phyloP scores from a whole-genome alignment of 2,797 vertebrate genomes.

The Lagocephalus sceleratus region DNA sequence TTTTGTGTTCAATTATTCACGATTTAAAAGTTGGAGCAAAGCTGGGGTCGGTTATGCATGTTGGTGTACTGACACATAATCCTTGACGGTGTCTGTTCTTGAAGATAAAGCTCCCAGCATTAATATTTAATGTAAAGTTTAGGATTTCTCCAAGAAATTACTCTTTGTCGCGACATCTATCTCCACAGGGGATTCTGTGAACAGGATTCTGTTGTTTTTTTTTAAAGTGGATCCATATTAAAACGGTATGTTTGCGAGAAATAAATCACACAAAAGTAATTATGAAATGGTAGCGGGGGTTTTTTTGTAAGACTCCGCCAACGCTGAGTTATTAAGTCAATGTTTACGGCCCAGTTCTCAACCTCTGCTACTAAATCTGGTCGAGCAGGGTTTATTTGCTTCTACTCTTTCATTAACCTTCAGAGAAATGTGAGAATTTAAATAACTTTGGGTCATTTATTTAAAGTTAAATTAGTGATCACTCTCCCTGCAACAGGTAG shows the following conservation, averaged over 20 bases:
- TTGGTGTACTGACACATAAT: slow-evolving; percentile 36
- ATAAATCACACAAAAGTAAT: not conserved
- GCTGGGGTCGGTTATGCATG: slow-evolving; percentile 27
- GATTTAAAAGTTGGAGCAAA: slow-evolving; percentile 33
- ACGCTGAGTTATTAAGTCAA: too few relatives aligned
- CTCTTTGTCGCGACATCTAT: not conserved
- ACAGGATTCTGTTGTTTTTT: not conserved
- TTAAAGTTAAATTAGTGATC: slow-evolving; percentile 86
- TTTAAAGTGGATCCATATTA: not conserved
- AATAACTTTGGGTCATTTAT: slow-evolving; percentile 83
- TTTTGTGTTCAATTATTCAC: slow-evolving; percentile 52
- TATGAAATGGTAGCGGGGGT: too few relatives aligned
- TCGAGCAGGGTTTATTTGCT: slow-evolving; percentile 13
- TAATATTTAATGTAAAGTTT: slow-evolving; percentile 36
- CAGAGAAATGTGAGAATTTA: slow-evolving; percentile 72
- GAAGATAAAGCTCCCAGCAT: slow-evolving; percentile 21
- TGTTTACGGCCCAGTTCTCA: too few relatives aligned
- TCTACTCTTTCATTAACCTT: slow-evolving; percentile 38
- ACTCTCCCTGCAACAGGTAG: slow-evolving; percentile 74
- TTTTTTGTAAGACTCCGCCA: too few relatives aligned
- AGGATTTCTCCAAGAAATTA: slow-evolving; percentile 24
- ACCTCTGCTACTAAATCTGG: not conserved
- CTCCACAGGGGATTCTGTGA: not conserved
- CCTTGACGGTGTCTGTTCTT: slow-evolving; percentile 16
- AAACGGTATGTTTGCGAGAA: slow-evolving; percentile 9